phyloP scores from a whole-genome alignment of 2,888 invertebrate species.

The Platycheirus rosarum region DNA sequence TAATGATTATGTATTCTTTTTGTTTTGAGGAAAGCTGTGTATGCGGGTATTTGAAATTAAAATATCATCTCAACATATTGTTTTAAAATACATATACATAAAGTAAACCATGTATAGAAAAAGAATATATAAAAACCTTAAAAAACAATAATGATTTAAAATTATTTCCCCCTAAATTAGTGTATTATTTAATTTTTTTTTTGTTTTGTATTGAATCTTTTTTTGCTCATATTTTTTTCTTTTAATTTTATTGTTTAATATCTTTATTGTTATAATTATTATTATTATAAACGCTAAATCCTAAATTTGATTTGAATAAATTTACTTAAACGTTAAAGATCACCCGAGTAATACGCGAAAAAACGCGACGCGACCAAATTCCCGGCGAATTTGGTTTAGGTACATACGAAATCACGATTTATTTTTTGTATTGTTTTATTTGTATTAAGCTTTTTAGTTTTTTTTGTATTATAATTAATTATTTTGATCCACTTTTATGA shows the following conservation, averaged over 20 bases:
- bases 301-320: constrained; percentile 75
- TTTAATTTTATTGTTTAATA: constrained; percentile 68
- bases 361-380: constrained; percentile 83
- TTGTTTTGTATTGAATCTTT: constrained; percentile 45
- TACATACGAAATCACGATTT: constrained; percentile 83
- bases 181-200: constrained; percentile 31
- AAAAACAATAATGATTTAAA: constrained; percentile 26
- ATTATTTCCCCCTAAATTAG: constrained; percentile 64
- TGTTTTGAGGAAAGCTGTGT: constrained; percentile 55
- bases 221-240: constrained; percentile 67
- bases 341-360: constrained; percentile 82
- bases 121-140: constrained; percentile 13
- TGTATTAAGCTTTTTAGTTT: constrained; percentile 38
- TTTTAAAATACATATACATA: background rate
- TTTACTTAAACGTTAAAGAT: constrained; percentile 81
- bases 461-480: constrained; percentile 36
- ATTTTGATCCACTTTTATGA: constrained; percentile 6
- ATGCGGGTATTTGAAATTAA: constrained; percentile 49
- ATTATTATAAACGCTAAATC: constrained; percentile 74
- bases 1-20: constrained; percentile 7
- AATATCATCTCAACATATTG: background rate
- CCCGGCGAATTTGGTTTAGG: constrained; percentile 83
- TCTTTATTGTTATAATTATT: no score
- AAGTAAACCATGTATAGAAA: background rate
- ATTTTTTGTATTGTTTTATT: constrained; percentile 74